Percentiles rank a stretch among this genome's conserved stretches.
phyloP scores from a whole-genome alignment of 2,113 vertebrate species.

The Galeopterus variegatus region DNA sequence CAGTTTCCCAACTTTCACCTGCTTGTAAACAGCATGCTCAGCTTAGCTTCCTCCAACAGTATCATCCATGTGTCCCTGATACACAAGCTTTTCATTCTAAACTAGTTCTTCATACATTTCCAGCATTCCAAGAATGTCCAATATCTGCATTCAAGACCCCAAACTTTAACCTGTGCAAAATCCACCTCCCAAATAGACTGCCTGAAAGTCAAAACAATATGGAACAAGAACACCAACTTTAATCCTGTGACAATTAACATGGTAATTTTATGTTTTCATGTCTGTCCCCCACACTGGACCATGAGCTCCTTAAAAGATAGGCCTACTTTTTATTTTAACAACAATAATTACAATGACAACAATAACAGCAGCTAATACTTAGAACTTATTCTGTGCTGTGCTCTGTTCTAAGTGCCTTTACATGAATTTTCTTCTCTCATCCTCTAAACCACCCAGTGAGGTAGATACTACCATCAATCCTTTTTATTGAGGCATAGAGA shows the following conservation, averaged over 20 bases:
- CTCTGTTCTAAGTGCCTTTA: not conserved
- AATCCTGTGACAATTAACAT: not conserved
- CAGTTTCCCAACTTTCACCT: not conserved
- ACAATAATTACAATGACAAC: not conserved
- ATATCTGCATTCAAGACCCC: not conserved
- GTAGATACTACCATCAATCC: not conserved
- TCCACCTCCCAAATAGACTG: not conserved
- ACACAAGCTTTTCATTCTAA: not conserved
- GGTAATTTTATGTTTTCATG: not conserved
- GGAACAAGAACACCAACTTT: not conserved
- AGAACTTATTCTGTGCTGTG: not conserved
- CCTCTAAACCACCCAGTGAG: not conserved
- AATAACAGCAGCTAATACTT: not conserved
- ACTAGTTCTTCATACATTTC: not conserved
- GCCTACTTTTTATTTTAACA: not conserved
- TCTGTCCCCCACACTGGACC: not conserved
- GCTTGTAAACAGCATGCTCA: not conserved
- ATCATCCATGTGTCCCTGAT: not conserved
- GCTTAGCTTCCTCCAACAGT: not conserved
- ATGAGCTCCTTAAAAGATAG: not conserved
- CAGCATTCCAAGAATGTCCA: not conserved
- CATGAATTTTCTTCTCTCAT: not conserved
- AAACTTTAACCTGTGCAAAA: not conserved
- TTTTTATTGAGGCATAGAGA: not conserved
- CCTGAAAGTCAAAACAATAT: constrained; percentile 26